Percentiles rank a stretch among this genome's conserved stretches.
phyloP scores from a whole-genome alignment of 1,140 invertebrate species.

The Oedothorax gibbosus region DNA sequence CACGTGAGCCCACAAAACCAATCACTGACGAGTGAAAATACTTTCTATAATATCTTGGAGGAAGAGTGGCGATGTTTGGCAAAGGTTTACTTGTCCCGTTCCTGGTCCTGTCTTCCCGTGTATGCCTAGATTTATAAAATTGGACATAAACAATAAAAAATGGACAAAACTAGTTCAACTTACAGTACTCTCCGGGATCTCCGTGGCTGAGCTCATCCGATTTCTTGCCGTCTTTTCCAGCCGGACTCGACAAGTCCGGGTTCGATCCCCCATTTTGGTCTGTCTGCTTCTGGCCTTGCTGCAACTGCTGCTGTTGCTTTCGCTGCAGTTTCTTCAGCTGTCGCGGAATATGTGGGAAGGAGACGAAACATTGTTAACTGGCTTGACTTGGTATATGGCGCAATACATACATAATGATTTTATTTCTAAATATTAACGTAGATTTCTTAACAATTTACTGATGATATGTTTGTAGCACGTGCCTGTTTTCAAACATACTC shows the following conservation, averaged over 20 bases:
- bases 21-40: too few species aligned
- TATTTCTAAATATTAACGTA: too few species aligned
- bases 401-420: not conserved
- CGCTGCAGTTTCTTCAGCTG: slow-evolving; percentile 65
- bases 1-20: too few species aligned
- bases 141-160: too few species aligned
- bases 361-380: slow-evolving; percentile 19
- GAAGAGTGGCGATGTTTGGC: too few species aligned
- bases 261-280: slow-evolving; percentile 51
- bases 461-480: too few species aligned
- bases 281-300: slow-evolving; percentile 43
- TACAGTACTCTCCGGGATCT: slow-evolving; percentile 53
- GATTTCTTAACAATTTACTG: too few species aligned
- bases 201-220: slow-evolving; percentile 55
- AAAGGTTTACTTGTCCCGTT: too few species aligned
- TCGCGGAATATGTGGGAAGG: slow-evolving; percentile 32
- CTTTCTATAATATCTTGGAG: too few species aligned
- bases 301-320: slow-evolving; percentile 64
- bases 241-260: slow-evolving; percentile 38
- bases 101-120: too few species aligned
- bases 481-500: not conserved
- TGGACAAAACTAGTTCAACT: not conserved
- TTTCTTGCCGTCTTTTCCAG: slow-evolving; percentile 52
- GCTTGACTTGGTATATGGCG: not conserved
- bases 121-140: too few species aligned